Evolutionary conservation across 92 coral and sea anemone species (phyloP), one percentile per base, ranked within the genome.

Genomic region (Zoanthus gigantus): DNA sequence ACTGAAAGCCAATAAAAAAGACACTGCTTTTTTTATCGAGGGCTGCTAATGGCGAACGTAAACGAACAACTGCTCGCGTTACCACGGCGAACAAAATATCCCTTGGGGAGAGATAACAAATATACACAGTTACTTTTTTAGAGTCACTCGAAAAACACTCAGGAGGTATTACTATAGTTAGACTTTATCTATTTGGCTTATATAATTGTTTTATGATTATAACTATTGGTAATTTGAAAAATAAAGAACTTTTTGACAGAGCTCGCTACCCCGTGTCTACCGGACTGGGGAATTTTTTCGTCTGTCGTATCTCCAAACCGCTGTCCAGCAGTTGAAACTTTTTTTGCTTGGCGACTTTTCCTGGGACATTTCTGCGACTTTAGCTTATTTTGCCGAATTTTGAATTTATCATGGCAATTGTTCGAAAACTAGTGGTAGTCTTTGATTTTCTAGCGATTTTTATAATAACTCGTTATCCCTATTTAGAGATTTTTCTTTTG

Each of bases 381-480:
- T 37, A 37, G 42, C 42, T 37, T 37, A 23, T 23, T 37, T 37
- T 37, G 42, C 4, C 4, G 42, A 37, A 37, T 37, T 37, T 37
- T 69, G 31, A 7, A 57, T 0, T 42, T 45, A 45, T 69, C 53
- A 97, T 97, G 99, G 92, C 91, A 30, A 74, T 89, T 30, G 90
- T 95, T 42, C 93, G 93, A 28, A 96, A 92, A 88, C 82, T 92
- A 56, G 88, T 96, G 23, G 74, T 92, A 30, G 54, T 93, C 14
- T 83, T 96, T 14, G 99, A 96, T 82, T 74, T 91, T 37, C 60
- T 95, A 0, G 99, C 98, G 37, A 87, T 92, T 29, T 96, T 96
- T 82, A 71, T 96, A 15, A 82, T 96, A 54, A 96, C 99, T 72
- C 94, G 99, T 52, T 96, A 92, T 89, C 99, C 98, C 58, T 97